Percentiles rank a stretch among this genome's conserved stretches.
These are phyloP conservation scores for Neodontobutis hainanensis DNA, from an alignment of 2,113 vertebrate species.

Conservation along the genomic window DNA sequence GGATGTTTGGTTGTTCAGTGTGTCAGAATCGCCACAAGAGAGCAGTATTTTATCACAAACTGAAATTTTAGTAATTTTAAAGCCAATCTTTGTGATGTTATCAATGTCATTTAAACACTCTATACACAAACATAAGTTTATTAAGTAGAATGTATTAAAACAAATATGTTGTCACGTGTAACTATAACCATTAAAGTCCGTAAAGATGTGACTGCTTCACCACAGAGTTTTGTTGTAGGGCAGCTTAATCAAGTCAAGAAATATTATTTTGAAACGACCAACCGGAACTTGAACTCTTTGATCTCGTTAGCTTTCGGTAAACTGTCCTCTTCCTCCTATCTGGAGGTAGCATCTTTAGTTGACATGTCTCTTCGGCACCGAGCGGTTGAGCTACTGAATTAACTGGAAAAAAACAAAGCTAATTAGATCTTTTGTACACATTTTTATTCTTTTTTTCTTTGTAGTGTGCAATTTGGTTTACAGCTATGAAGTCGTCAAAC, in stretches of 20 bases:
- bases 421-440: neutral
- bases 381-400: neutral
- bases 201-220: no score
- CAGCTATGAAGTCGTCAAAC: constrained; percentile 78
- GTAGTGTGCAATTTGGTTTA: neutral
- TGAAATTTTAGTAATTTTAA: no score
- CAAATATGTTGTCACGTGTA: no score
- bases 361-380: neutral
- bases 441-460: neutral
- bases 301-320: neutral
- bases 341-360: constrained; percentile 8
- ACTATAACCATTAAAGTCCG: no score
- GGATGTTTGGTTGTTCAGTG: no score
- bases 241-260: no score
- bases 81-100: no score
- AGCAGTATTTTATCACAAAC: neutral
- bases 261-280: constrained; percentile 22
- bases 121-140: no score
- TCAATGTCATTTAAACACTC: no score
- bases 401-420: neutral
- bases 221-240: no score
- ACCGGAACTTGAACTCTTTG: constrained; percentile 1
- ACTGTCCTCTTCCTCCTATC: neutral
- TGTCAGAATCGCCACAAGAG: neutral
- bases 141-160: no score